Evolutionary conservation across 2,113 vertebrate genomes (phyloP).

Genomic region (Cochlearius cochlearius): DNA sequence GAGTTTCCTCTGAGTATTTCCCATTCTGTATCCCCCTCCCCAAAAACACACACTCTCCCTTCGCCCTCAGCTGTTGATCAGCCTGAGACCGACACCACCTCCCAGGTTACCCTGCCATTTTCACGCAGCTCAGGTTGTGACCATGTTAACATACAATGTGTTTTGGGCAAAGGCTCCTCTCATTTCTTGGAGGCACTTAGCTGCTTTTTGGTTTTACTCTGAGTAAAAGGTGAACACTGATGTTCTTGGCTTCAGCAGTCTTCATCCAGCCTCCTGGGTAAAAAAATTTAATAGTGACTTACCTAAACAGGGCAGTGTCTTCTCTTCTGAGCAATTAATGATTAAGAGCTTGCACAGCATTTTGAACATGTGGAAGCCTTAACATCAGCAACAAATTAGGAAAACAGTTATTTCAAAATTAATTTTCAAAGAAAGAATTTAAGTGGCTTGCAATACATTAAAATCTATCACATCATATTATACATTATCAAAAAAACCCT

Average conservation of each 20-base stretch:
- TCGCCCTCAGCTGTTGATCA: accelerated
- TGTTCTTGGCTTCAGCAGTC: background rate
- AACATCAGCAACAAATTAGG: background rate
- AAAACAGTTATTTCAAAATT: background rate
- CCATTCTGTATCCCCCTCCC: background rate
- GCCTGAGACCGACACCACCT: too few species aligned
- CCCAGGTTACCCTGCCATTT: background rate
- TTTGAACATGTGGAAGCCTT: background rate
- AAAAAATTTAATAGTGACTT: background rate
- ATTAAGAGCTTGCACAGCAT: background rate
- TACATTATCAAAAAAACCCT: background rate
- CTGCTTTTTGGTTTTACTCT: background rate
- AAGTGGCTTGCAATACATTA: background rate
- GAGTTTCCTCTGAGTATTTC: background rate
- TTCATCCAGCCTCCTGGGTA: background rate
- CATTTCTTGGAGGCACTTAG: background rate
- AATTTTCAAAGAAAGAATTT: background rate
- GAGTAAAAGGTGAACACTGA: background rate
- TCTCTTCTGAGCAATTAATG: background rate
- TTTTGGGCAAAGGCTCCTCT: background rate
- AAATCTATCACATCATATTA: background rate
- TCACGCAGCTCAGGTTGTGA: background rate
- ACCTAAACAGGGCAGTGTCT: background rate
- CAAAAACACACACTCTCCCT: background rate
- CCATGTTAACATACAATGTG: background rate